These are phyloP conservation scores for Cylloceria caligata DNA, from an alignment of 2,888 invertebrate species.

Conservation along the genomic window DNA sequence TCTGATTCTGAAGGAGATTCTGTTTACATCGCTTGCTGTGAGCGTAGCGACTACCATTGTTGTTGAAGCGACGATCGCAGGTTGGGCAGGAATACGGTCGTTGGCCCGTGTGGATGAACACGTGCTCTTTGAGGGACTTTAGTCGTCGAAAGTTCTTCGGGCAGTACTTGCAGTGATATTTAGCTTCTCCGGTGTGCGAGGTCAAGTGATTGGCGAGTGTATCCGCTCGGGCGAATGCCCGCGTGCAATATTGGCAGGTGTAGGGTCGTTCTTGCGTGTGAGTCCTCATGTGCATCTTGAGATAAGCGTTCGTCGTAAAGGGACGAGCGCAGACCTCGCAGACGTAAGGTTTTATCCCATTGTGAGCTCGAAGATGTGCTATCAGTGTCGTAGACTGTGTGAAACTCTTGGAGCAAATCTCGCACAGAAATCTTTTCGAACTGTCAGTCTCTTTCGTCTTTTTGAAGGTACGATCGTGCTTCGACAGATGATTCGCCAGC, in stretches of 20 bases:
- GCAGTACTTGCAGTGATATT: conserved; percentile 83
- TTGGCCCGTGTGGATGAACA: conserved; percentile 83
- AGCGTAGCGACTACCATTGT: conserved; percentile 83
- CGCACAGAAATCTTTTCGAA: conserved; percentile 82
- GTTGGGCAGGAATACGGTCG: conserved; percentile 83
- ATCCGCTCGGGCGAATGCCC: conserved; percentile 83
- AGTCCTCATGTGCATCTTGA: conserved; percentile 84
- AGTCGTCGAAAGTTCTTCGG: conserved; percentile 82
- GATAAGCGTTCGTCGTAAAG: conserved; percentile 83
- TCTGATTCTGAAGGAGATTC: conserved; percentile 77
- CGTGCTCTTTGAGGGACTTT: conserved; percentile 82
- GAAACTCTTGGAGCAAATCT: conserved; percentile 83
- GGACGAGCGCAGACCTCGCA: conserved; percentile 83
- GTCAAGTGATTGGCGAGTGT: conserved; percentile 83
- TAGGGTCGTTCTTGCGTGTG: conserved; percentile 83
- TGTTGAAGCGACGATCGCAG: conserved; percentile 82
- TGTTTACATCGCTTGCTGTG: conserved; percentile 83
- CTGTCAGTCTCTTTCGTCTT: conserved; percentile 81
- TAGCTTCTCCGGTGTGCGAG: conserved; percentile 83
- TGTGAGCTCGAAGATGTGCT: conserved; percentile 82
- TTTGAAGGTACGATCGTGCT: conserved; percentile 81
- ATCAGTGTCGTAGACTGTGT: conserved; percentile 83
- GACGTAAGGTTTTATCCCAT: conserved; percentile 83
- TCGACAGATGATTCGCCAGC: conserved; percentile 80
- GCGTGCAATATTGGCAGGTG: conserved; percentile 82